These are phyloP conservation scores for Solen grandis DNA, from an alignment of 1,140 invertebrate species.

Conservation along the genomic window DNA sequence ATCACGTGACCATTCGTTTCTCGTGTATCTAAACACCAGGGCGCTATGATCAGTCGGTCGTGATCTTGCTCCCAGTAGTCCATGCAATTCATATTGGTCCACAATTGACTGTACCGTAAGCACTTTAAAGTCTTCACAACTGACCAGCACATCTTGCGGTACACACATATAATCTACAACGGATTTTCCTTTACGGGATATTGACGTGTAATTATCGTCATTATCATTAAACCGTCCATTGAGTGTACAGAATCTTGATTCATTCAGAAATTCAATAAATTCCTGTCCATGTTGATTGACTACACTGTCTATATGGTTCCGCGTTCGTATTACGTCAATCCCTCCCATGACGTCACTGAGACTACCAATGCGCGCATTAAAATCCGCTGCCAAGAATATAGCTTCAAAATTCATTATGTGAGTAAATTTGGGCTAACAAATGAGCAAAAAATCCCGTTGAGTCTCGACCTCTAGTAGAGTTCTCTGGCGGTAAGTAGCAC, in stretches of 20 bases:
- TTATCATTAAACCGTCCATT: slow-evolving; percentile 4
- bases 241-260: slow-evolving; percentile 33
- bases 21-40: neutral
- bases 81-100: slow-evolving; percentile 1
- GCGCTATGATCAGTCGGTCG: slow-evolving; percentile 11
- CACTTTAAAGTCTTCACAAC: slow-evolving; percentile 15
- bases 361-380: slow-evolving; percentile 1
- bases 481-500: slow-evolving; percentile 10
- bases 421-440: neutral
- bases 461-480: slow-evolving; percentile 5
- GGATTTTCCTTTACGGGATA: neutral
- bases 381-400: neutral
- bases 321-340: neutral
- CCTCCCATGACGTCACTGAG: neutral
- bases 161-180: slow-evolving; percentile 41
- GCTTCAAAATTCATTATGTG: neutral
- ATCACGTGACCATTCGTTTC: neutral
- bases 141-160: slow-evolving; percentile 16
- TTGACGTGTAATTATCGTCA: neutral
- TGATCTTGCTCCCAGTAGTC: slow-evolving; percentile 10
- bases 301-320: neutral
- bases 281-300: slow-evolving; percentile 39
- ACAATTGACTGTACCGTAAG: neutral
- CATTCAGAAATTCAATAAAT: slow-evolving; percentile 19
- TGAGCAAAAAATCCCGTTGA: slow-evolving; percentile 11